Conservation (phyloP, 2,113 vertebrate genomes). For the Aix galericulata region DNA sequence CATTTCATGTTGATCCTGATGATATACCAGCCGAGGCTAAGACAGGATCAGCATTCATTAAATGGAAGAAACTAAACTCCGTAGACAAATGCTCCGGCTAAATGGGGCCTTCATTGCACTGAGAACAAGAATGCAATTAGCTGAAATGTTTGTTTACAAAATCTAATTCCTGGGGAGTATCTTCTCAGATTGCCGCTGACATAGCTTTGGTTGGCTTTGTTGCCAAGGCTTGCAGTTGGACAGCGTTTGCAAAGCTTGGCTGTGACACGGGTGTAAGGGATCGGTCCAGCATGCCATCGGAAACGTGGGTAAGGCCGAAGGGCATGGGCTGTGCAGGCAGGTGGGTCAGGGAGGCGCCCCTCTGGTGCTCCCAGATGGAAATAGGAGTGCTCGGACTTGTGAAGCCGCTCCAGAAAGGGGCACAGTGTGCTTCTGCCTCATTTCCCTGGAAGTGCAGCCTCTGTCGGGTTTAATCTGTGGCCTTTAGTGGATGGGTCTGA, state of each 20-base stretch:
- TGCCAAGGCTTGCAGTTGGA: slow-evolving; percentile 54
- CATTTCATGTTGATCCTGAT: slow-evolving; percentile 57
- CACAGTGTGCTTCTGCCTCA: neutral
- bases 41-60: slow-evolving; percentile 55
- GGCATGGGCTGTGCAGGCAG: neutral
- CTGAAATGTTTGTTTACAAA: slow-evolving; percentile 73
- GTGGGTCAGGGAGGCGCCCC: neutral
- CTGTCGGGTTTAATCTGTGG: neutral
- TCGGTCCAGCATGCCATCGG: neutral
- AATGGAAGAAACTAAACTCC: slow-evolving; percentile 58
- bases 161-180: slow-evolving; percentile 73
- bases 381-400: neutral
- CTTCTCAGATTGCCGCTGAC: slow-evolving; percentile 49
- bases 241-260: neutral
- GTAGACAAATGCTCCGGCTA: slow-evolving; percentile 56
- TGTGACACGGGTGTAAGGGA: neutral
- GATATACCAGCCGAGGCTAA: slow-evolving; percentile 28
- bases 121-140: slow-evolving; percentile 78
- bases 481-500: neutral
- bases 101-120: slow-evolving; percentile 63
- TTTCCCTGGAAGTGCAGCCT: neutral
- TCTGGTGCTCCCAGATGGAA: neutral
- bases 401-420: neutral
- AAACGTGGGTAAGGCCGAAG: neutral
- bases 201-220: slow-evolving; percentile 41